Conservation (phyloP, 2,113 vertebrate genomes). For the Urocolius indicus region DNA sequence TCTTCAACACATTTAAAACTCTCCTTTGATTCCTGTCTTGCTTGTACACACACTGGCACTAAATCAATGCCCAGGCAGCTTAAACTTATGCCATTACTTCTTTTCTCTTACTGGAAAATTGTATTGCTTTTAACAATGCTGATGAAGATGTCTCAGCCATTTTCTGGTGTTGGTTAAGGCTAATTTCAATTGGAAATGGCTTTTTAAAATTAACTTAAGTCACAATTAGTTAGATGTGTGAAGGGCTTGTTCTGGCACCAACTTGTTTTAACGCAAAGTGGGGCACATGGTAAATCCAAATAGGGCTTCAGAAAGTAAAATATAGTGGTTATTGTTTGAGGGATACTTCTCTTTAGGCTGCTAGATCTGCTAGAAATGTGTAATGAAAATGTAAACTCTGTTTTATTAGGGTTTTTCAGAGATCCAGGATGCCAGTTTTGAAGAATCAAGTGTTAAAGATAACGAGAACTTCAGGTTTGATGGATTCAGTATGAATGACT, state of each 20-base stretch:
- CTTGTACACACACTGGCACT: neutral
- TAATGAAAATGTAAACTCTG: neutral
- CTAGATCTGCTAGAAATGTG: neutral
- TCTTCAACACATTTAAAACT: neutral
- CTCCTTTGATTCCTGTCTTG: neutral
- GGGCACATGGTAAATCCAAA: neutral
- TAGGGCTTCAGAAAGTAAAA: neutral
- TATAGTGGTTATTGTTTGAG: neutral
- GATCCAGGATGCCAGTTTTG: neutral
- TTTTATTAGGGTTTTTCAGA: slow-evolving; percentile 25
- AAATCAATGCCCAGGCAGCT: neutral
- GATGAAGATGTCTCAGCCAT: neutral
- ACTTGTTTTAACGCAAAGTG: neutral
- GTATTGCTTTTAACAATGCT: neutral
- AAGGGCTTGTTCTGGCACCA: neutral
- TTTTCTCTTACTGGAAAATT: neutral
- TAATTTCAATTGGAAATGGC: neutral
- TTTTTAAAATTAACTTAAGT: neutral
- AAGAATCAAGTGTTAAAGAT: slow-evolving; percentile 4
- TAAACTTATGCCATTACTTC: neutral
- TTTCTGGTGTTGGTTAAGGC: neutral
- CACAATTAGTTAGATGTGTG: neutral
- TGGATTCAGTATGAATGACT: slow-evolving; percentile 31
- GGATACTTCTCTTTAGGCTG: neutral
- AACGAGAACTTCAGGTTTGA: neutral